Conservation (phyloP, 2,113 vertebrate species). For the Pseudonaja textilis region DNA sequence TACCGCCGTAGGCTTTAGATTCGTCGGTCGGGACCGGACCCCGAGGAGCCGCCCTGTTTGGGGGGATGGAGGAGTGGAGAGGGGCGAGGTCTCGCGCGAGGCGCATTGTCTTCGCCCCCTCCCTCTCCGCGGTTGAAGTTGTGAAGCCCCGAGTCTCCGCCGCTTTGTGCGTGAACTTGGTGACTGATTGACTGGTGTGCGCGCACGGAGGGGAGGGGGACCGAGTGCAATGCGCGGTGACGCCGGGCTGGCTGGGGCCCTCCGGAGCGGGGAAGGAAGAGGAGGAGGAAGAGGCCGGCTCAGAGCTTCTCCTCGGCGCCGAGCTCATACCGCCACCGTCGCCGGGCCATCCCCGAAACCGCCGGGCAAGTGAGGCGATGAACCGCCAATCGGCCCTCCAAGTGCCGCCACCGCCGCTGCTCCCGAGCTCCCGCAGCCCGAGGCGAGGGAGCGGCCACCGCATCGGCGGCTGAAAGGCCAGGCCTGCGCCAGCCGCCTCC, state of each 20-base stretch:
- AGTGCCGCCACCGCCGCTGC: conserved; percentile 17
- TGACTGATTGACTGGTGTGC: not conserved
- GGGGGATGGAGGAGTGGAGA: not conserved
- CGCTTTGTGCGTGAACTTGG: conserved; percentile 15
- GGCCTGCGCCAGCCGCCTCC: not conserved
- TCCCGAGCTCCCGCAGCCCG: conserved; percentile 29
- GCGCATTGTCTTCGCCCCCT: not conserved
- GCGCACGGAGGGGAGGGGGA: not conserved
- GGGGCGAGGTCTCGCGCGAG: not conserved
- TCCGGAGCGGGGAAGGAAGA: not conserved
- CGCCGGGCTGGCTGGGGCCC: conserved; percentile 7
- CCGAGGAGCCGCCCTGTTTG: not conserved
- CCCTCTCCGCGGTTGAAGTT: not conserved
- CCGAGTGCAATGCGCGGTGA: not conserved
- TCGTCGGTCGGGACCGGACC: not conserved
- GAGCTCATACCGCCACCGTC: not conserved
- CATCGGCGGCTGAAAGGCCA: conserved; percentile 1
- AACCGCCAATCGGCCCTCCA: conserved; percentile 31
- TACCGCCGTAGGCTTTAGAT: not conserved
- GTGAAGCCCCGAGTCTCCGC: not conserved
- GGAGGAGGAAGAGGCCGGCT: not conserved
- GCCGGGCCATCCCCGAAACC: rapidly evolving
- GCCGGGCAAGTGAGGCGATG: conserved; percentile 21
- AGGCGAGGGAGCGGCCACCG: conserved; percentile 36
- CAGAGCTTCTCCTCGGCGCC: not conserved